These are phyloP conservation scores for Physeter macrocephalus DNA, from an alignment of 2,113 vertebrate species.

Conservation along the genomic window DNA sequence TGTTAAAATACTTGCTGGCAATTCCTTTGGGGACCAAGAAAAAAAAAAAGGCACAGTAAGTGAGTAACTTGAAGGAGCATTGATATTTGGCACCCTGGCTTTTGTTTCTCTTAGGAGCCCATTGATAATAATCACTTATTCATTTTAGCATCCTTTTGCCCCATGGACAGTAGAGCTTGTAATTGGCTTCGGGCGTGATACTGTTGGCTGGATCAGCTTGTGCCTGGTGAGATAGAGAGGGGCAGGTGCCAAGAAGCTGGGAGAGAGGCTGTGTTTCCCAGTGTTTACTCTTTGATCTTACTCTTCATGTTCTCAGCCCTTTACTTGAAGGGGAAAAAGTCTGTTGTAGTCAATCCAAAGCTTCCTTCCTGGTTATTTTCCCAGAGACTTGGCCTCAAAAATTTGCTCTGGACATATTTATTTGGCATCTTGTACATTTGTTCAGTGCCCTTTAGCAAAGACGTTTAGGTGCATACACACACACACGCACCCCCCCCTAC, in stretches of 20 bases:
- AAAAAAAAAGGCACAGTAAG: neutral
- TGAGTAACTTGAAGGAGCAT: slow-evolving; percentile 43
- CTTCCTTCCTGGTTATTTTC: slow-evolving; percentile 66
- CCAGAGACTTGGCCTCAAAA: slow-evolving; percentile 58
- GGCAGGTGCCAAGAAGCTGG: slow-evolving; percentile 62
- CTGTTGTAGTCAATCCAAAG: slow-evolving; percentile 63
- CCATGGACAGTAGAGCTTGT: neutral
- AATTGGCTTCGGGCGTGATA: slow-evolving; percentile 49
- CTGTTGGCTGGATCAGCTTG: neutral
- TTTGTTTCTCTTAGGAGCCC: slow-evolving; percentile 20
- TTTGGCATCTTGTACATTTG: slow-evolving; percentile 40
- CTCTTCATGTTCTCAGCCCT: slow-evolving; percentile 46
- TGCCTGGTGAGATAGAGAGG: slow-evolving; percentile 47
- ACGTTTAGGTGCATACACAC: neutral
- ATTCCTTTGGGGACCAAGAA: neutral
- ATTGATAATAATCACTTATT: slow-evolving; percentile 16
- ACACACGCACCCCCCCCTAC: neutral
- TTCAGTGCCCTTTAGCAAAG: slow-evolving; percentile 30
- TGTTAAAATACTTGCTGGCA: slow-evolving; percentile 15
- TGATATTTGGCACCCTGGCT: neutral
- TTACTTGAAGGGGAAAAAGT: slow-evolving; percentile 52
- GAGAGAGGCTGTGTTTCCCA: slow-evolving; percentile 61
- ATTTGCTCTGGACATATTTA: slow-evolving; percentile 52
- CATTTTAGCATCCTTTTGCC: slow-evolving; percentile 12
- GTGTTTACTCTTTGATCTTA: slow-evolving; percentile 73